These are phyloP conservation scores for Rhadinocentrus ornatus DNA, from an alignment of 2,797 vertebrate species.

Conservation along the genomic window DNA sequence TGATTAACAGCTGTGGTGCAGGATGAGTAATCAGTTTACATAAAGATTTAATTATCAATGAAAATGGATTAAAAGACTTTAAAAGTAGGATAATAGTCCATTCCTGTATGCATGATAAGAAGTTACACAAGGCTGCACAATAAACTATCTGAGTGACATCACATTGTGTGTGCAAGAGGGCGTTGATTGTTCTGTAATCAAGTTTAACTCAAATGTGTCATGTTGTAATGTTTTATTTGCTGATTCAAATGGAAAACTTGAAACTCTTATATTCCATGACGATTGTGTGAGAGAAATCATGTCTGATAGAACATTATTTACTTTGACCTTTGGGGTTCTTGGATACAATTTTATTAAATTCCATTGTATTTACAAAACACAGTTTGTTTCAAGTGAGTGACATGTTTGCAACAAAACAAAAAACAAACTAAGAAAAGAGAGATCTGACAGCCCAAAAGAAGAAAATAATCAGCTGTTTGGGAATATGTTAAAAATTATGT, in stretches of 20 bases:
- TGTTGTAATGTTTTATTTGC: not conserved
- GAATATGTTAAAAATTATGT: too few relatives aligned
- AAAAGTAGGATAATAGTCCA: not conserved
- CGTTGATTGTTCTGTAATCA: not conserved
- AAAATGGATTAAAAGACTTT: not conserved
- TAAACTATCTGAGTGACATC: not conserved
- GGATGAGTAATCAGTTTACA: conserved; percentile 25
- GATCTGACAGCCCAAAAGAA: not conserved
- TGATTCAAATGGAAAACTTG: not conserved
- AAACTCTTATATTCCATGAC: not conserved
- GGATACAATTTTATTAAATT: not conserved
- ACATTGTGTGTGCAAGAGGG: not conserved
- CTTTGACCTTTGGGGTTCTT: not conserved
- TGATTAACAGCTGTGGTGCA: conserved; percentile 29
- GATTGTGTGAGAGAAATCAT: not conserved
- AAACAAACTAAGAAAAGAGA: not conserved
- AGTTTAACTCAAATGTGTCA: not conserved
- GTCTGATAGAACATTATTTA: not conserved
- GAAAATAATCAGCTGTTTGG: not conserved
- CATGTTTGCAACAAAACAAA: not conserved
- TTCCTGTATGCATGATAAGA: not conserved
- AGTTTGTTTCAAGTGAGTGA: not conserved
- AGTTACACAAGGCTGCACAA: not conserved
- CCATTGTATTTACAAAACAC: too few relatives aligned
- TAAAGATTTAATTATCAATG: conserved; percentile 7